Evolutionary conservation across 2,888 invertebrate species (phyloP).

Genomic region (Nephrotoma flavescens): DNA sequence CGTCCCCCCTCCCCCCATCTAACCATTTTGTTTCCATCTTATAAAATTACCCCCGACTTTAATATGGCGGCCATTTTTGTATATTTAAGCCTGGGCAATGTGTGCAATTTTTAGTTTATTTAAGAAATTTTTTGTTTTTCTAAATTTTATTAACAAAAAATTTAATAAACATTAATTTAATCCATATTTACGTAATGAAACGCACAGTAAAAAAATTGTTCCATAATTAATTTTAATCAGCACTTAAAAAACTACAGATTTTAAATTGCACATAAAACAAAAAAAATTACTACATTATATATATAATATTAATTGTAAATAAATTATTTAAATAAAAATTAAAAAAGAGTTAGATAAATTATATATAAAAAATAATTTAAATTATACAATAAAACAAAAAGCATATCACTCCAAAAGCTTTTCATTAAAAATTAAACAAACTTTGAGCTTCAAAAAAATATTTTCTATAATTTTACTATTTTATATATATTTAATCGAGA

Average conservation of each 20-base stretch:
- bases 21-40: background rate
- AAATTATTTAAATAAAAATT: background rate
- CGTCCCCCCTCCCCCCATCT: background rate
- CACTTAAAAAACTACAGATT: background rate
- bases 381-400: background rate
- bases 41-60: background rate
- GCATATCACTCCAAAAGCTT: background rate
- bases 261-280: background rate
- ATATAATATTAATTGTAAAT: background rate
- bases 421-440: background rate
- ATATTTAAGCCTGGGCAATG: background rate
- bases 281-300: background rate
- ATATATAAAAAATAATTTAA: background rate
- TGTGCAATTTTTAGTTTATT: background rate
- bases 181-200: background rate
- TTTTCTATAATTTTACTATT: background rate
- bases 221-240: background rate
- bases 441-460: background rate
- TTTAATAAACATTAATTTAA: too few species aligned
- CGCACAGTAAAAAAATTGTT: background rate
- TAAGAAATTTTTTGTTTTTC: background rate
- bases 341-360: background rate
- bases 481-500: background rate
- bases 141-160: background rate
- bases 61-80: background rate